These are phyloP conservation scores for Philypnodon macrostomus DNA, from an alignment of 2,797 vertebrate genomes.

Conservation along the genomic window DNA sequence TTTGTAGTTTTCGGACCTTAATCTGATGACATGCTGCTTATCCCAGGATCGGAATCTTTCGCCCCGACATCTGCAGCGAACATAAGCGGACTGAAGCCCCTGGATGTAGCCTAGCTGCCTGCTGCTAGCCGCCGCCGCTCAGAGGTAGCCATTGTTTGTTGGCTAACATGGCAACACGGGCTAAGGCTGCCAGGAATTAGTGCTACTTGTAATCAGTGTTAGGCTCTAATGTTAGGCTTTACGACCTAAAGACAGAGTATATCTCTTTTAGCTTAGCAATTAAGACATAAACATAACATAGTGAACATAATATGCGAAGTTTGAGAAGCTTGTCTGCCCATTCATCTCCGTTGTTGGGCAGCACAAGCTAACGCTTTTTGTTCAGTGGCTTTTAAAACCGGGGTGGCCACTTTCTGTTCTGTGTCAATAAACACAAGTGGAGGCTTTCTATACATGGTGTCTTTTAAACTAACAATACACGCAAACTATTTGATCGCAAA, in stretches of 20 bases:
- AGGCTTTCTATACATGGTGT: not conserved
- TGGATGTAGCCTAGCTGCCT: conserved; percentile 58
- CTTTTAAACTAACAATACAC: no score
- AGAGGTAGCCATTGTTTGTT: conserved; percentile 71
- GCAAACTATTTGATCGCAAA: no score
- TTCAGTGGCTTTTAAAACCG: not conserved
- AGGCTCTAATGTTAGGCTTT: conserved; percentile 27
- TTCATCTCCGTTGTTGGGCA: conserved; percentile 47
- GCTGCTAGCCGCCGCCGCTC: conserved; percentile 33
- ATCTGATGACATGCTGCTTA: not conserved
- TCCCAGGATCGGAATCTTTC: not conserved
- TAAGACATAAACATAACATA: not conserved
- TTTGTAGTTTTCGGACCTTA: conserved; percentile 9
- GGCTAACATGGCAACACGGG: conserved; percentile 71
- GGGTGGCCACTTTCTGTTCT: not conserved
- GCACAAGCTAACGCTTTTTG: conserved; percentile 31
- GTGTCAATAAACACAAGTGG: not conserved
- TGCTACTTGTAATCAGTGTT: conserved; percentile 5
- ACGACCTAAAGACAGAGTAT: not conserved
- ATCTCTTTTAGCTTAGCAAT: fast-evolving
- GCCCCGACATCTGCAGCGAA: conserved; percentile 15
- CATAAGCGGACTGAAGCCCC: conserved; percentile 22
- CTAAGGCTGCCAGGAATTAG: conserved; percentile 49
- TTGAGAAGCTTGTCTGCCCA: conserved; percentile 21
- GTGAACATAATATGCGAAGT: not conserved